Conservation (phyloP, 2,888 invertebrate species). For the Rhimphoctona megacephalus region DNA sequence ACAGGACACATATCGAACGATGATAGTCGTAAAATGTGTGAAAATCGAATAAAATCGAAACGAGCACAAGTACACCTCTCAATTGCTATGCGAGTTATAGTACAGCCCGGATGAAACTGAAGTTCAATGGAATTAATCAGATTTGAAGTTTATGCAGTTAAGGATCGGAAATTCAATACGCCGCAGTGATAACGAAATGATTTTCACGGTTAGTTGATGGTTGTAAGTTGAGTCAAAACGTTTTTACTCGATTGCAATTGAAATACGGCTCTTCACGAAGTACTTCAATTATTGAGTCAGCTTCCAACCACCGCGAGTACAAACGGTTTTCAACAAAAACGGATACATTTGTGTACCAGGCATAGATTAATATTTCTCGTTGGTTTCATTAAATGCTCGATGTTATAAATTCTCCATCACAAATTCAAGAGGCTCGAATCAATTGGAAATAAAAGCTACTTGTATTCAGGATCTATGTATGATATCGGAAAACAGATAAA, state of each 20-base stretch:
- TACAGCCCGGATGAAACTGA: neutral
- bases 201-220: slow-evolving; percentile 33
- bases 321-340: neutral
- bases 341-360: neutral
- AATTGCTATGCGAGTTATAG: neutral
- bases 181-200: slow-evolving; percentile 42
- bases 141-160: slow-evolving; percentile 14
- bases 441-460: neutral
- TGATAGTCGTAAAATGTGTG: neutral
- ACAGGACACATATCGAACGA: neutral
- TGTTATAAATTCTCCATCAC: neutral
- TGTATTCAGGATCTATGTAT: neutral
- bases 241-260: slow-evolving; percentile 27
- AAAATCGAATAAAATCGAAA: slow-evolving; percentile 14
- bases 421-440: neutral
- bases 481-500: neutral
- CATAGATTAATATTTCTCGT: neutral
- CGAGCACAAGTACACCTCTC: neutral
- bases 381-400: neutral
- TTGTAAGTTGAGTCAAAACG: slow-evolving; percentile 3
- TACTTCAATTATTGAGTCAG: slow-evolving; percentile 33
- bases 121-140: neutral
- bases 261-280: slow-evolving; percentile 37
- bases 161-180: slow-evolving; percentile 30
- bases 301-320: neutral